Evolutionary conservation across 2,888 invertebrate genomes (phyloP), one percentile per base, ranked within the genome.

Genomic region (Epiblema foenella): DNA sequence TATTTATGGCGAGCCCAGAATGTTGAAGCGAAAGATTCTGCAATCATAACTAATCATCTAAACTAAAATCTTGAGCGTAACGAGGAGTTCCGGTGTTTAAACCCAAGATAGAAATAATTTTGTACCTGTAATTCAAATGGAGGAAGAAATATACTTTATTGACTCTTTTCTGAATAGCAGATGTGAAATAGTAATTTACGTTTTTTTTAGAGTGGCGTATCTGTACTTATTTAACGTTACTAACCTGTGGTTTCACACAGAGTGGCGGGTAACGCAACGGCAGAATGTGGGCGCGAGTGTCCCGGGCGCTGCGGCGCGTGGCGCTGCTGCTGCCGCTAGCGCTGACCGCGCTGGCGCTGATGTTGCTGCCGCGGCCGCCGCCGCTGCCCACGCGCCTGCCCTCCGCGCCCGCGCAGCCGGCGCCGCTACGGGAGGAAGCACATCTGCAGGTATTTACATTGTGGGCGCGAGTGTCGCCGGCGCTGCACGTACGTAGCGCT

Each of bases 271-370:
- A 76, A 75, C 69, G 77, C 76, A 33, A 74, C 52, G 62, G 57
- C 67, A 81, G 74, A 72, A 91, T 92, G 93, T 89, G 89, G 86
- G 85, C 86, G 83, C 89, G 89, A 72, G 85, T 85, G 77, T 82
- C 89, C 80, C 89, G 92, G 73, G 86, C 87, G 80, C 81, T 91
- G 82, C 89, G 91, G 79, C 91, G 93, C 75, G 86, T 82, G 74
- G 86, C 89, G 87, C 86, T 94, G 85, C 87, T 94, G 85, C 79
- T 94, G 89, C 89, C 93, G 87, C 80, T 94, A 89, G 83, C 81
- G 79, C 85, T 95, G 78, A 91, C 94, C 51, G 94, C 93, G 74
- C 85, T 94, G 74, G 93, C 92, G 79, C 84, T 94, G 83, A 87
- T 94, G 86, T 87, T 93, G 81, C 88, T 92, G 81, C 90, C 91